Base-by-base conservation (phyloP, 2,888 invertebrate species). In the Cephus pygmeus region DNA sequence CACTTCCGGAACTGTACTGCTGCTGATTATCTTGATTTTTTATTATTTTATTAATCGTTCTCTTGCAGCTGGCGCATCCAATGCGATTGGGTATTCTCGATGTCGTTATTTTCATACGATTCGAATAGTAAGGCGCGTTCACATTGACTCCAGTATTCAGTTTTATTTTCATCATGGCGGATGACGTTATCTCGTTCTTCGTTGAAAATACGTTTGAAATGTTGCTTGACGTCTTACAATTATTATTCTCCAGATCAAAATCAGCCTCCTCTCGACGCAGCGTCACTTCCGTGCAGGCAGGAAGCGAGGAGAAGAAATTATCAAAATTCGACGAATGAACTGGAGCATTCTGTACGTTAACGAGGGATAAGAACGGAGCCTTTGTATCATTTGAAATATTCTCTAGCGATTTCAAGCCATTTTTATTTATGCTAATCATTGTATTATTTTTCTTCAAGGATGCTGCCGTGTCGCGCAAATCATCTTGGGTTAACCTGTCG, bases 1-100 rank as follows among this genome's bases (percentile, higher is more conserved):
- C 76, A 40, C 76, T 79, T 35, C 76, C 79, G 69, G 78, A 78
- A 36, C 78, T 78, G 69, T 78, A 78, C 33, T 78, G 78, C 34
- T 75, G 73, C 73, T 78, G 78, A 68, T 76, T 69, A 56, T 77
- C 33, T 35, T 78, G 56, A 30, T 71, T 71, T 9, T 56, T 56
- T 9, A 23, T 56, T 23, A 23, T 23, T 2, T 56, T 56, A 56
- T 56, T 23, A 12, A 71, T 23, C 12, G 71, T 71, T 71, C 71
- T 71, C 12, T 34, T 31, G 71, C 71, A 71, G 12, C 33, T 71
- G 33, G 31, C 71, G 2, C 71, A 71, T 9, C 71, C 71, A 9
- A 71, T 15, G 12, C 71, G 71, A 71, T 71, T 71, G n/a, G 71
- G 71, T 71, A 71, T 71, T 33, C 23, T 71, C 71, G 71, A 23